Evolutionary conservation across 1,140 invertebrate genomes (phyloP), one percentile per base, ranked within the genome.

Genomic region (Steinernema feltiae): DNA sequence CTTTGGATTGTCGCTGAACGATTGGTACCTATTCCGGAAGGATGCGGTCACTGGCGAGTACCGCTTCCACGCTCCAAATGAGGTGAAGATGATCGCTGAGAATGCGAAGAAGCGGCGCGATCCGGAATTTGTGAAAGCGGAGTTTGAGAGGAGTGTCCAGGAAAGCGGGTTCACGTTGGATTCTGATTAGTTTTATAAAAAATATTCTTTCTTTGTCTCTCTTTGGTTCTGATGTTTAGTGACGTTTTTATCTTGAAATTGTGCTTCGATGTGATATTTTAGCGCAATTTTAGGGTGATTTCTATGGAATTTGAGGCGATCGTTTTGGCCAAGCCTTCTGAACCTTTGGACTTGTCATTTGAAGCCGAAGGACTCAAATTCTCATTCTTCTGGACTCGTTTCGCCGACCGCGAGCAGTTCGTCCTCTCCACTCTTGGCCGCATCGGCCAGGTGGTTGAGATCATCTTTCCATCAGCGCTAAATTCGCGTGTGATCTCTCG

Each of bases 11-110:
- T 71, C 72, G 30, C 53, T 82, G 30, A 78, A 76, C 73, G 81
- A 84, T 27, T 70, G 72, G 69, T 46, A 82, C 35, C 53, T 84
- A 0, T 82, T 76, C 75, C 32, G 71, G 18, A 35, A 69, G 21
- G 77, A 80, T 72, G 81, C 83, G 32, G 30, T 71, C 21, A 80
- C 76, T 0, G 82, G 79, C n/a, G 69, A 75, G 32, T 53, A 48
- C 29, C 46, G 73, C 1, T 72, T 74, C 27, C 70, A 74, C n/a
- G 46, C 80, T 31, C 74, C 72, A 21, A 48, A 82, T 70, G 77
- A 82, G 72, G 72, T 69, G 2, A 73, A 79, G 71, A 69, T 72
- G 27, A n/a, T 7, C 30, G 27, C 32, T 32, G 46, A 70, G 41
- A 29, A 76, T n/a, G n/a, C n/a, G 35, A 73, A 77, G 77, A 29